Base-by-base conservation (phyloP, 2,888 invertebrate species). In the Drosophila algonquin region DNA sequence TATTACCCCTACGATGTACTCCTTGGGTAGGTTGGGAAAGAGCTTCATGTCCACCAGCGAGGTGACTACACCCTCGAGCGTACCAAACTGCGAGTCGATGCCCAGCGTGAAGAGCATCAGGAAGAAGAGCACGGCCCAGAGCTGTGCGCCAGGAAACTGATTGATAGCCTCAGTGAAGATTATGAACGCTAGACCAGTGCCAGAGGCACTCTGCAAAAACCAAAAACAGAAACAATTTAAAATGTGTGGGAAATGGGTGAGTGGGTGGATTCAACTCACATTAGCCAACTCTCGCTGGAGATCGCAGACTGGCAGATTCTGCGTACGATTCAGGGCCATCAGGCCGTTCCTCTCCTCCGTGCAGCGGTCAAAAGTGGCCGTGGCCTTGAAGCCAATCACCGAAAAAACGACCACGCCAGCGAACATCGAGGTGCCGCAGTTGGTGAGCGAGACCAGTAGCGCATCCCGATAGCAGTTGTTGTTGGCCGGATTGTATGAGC, bases 91-190 rank as follows among this genome's bases (percentile, higher is more conserved):
- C 0, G 98, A 98, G 92, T 98, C 99, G 74, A 99, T 98, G 7
- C 99, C 99, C 65, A 99, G 93, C 0, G 98, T 98, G 91, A 99
- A 97, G 44, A 99, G 94, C 99, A 99, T 99, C 58, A 98, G 94
- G 93, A 99, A 99, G 93, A 99, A 99, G 12, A 99, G 94, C 14
- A 98, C 95, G 4, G 98, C 97, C 99, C 99, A 99, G 90, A 99
- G 95, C 85, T 98, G 98, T 0, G 98, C 97, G 0, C 98, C 97
- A 0, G 98, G 98, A 92, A 99, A 98, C 93, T 98, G 98, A 93
- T 98, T 98, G 90, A 99, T 98, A 8, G 99, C 99, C 92, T 99
- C 98, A 0, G 99, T 98, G 93, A 98, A 99, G 81, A 98, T 98
- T 75, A 98, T 98, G 92, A 99, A 99, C 0, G 98, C 99, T 64